Evolutionary conservation across 1,140 invertebrate species (phyloP).

Genomic region (Metopolophium dirhodum): DNA sequence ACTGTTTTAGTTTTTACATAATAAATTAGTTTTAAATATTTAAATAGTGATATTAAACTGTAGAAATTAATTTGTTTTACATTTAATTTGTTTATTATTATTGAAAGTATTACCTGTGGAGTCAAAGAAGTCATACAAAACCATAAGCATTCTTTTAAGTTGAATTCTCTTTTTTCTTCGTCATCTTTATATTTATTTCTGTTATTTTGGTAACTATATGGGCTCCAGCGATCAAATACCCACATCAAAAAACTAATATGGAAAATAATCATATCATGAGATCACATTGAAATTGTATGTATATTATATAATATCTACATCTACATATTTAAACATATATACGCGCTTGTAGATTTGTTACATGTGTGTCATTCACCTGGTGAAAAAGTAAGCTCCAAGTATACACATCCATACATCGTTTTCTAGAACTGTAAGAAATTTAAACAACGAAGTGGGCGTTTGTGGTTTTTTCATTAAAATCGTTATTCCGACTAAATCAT

Average conservation of each 20-base stretch:
- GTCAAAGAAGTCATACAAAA: conserved; percentile 99
- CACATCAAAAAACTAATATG: conserved; percentile 85
- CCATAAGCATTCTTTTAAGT: conserved; percentile 95
- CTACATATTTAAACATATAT: neutral
- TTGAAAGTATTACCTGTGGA: conserved; percentile 72
- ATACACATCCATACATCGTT: conserved; percentile 96
- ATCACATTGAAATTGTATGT: neutral
- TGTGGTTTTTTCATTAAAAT: conserved; percentile 87
- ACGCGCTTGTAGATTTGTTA: neutral
- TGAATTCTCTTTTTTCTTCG: conserved; percentile 94
- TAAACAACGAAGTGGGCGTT: conserved; percentile 87
- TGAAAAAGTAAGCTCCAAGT: conserved; percentile 92
- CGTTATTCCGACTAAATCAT: conserved; percentile 92
- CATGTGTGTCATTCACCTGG: conserved; percentile 69
- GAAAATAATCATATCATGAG: neutral
- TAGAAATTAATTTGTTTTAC: neutral
- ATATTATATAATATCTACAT: neutral
- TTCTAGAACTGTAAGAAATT: conserved; percentile 95
- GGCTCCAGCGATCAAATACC: conserved; percentile 94
- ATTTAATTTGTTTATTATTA: neutral
- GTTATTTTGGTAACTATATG: conserved; percentile 96
- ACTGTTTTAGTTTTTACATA: too few relatives aligned
- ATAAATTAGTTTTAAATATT: too few relatives aligned
- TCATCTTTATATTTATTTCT: conserved; percentile 90
- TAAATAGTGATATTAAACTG: neutral